Conservation (phyloP, 92 coral and sea anemone species). For the Epizoanthus rinbou region DNA sequence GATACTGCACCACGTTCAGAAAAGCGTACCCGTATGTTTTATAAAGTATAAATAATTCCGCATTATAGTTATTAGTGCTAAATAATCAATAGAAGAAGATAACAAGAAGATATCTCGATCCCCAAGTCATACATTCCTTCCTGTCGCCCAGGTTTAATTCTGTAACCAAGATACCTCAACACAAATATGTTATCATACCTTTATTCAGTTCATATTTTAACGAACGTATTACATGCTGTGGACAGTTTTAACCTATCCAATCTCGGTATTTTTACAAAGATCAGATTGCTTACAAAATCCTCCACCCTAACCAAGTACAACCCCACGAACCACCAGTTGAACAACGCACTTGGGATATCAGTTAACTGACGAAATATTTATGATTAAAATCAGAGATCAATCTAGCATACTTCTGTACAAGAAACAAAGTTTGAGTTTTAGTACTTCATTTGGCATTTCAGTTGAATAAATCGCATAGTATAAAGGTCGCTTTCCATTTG, state of each 20-base stretch:
- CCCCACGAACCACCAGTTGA: not conserved
- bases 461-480: not conserved
- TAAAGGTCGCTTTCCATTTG: no score
- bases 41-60: no score
- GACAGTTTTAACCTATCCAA: not conserved
- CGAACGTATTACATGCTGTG: conserved; percentile 10
- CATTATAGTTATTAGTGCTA: no score
- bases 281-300: not conserved
- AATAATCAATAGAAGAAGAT: no score
- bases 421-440: conserved; percentile 44
- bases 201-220: conserved; percentile 11
- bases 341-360: not conserved
- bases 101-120: no score
- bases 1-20: no score
- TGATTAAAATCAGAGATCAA: not conserved
- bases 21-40: no score
- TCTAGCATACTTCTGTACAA: not conserved
- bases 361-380: not conserved
- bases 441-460: not conserved
- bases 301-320: not conserved
- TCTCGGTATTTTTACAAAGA: not conserved
- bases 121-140: no score
- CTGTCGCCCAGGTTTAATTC: not conserved
- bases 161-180: not conserved
- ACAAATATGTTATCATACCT: not conserved